phyloP scores from a whole-genome alignment of 1,140 invertebrate genomes.

The Gryon sp. region DNA sequence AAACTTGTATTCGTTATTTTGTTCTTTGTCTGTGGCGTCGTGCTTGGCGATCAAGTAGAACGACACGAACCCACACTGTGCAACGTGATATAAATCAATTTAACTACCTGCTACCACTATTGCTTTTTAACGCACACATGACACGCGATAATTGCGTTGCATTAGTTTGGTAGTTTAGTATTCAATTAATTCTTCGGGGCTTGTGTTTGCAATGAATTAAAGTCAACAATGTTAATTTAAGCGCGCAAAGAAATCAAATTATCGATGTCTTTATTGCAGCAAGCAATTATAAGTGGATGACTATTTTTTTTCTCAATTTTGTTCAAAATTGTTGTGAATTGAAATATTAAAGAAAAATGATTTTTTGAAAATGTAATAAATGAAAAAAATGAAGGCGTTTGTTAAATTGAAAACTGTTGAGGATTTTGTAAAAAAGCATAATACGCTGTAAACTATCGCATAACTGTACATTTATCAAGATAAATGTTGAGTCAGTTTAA shows the following conservation, averaged over 20 bases:
- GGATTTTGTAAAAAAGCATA: not conserved
- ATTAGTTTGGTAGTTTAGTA: slow-evolving; percentile 30
- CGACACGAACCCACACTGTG: slow-evolving; percentile 45
- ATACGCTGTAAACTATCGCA: not conserved
- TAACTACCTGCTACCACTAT: slow-evolving; percentile 43
- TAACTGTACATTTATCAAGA: slow-evolving; percentile 9
- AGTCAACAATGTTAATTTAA: not conserved
- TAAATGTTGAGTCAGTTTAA: slow-evolving; percentile 6
- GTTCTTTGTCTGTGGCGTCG: slow-evolving; percentile 28
- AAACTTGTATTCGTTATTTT: slow-evolving; percentile 10
- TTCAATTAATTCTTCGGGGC: slow-evolving; percentile 19
- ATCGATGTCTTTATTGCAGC: too few species aligned
- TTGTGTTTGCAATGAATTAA: slow-evolving; percentile 6
- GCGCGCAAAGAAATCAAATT: too few species aligned
- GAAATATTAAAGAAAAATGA: too few species aligned
- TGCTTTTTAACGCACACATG: slow-evolving; percentile 49
- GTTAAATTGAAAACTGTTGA: not conserved
- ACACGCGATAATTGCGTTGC: slow-evolving; percentile 45
- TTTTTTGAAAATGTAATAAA: too few species aligned
- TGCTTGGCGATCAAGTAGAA: slow-evolving; percentile 48
- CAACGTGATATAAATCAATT: slow-evolving; percentile 56
- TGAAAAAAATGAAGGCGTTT: too few species aligned
- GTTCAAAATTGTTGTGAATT: too few species aligned
- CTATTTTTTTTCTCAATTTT: too few species aligned
- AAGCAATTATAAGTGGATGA: too few species aligned